A percentile compares a stretch with the other conserved stretches of the same genome.
phyloP scores from a whole-genome alignment of 2,113 vertebrate genomes.

The Muscicapa adusta region DNA sequence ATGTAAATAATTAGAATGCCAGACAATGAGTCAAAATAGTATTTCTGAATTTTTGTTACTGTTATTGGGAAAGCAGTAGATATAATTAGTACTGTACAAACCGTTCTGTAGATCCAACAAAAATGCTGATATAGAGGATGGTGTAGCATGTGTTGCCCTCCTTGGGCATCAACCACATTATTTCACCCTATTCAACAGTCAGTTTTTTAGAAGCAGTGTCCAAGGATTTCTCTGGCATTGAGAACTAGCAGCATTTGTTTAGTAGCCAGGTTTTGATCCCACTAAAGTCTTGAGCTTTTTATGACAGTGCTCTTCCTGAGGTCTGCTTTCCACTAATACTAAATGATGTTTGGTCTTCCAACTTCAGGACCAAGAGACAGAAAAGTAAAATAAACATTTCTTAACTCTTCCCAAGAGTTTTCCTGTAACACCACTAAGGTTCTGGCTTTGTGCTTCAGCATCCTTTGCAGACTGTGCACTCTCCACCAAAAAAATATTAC shows the following conservation, averaged over 20 bases:
- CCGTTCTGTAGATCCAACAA: background rate
- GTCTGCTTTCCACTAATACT: background rate
- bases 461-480: background rate
- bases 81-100: background rate
- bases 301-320: background rate
- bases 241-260: background rate
- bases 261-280: background rate
- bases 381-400: background rate
- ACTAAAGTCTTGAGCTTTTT: background rate
- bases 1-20: background rate
- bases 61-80: background rate
- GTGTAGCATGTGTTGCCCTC: background rate
- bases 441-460: background rate
- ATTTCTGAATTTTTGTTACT: background rate
- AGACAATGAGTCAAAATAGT: background rate
- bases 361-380: background rate
- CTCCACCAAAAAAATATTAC: background rate
- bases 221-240: background rate
- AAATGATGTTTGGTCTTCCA: background rate
- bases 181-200: background rate
- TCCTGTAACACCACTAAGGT: background rate
- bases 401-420: background rate
- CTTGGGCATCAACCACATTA: background rate
- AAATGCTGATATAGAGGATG: background rate
- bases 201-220: background rate